Percentiles rank a stretch among this genome's conserved stretches.
Conservation (phyloP, 2,113 vertebrate genomes). For the Oreochromis niloticus region DNA sequence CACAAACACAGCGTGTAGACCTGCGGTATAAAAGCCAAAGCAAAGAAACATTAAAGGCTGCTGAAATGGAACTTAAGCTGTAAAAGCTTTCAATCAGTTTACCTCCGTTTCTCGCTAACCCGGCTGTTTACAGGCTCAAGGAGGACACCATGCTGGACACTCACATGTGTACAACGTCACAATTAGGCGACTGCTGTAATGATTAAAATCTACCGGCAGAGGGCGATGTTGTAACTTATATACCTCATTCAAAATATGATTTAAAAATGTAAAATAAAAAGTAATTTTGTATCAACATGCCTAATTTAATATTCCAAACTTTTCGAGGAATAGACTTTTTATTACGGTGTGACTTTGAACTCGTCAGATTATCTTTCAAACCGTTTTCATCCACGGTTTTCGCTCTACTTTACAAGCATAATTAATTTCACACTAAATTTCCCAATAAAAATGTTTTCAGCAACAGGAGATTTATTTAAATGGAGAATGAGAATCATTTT, state of each 20-base stretch:
- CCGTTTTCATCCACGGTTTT: not conserved
- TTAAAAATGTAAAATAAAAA: not conserved
- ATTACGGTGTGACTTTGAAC: not conserved
- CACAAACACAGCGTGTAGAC: not conserved
- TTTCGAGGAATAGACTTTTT: not conserved
- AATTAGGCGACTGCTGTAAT: slow-evolving; percentile 39
- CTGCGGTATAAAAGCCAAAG: not conserved
- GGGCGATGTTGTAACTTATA: not conserved
- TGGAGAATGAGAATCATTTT: not conserved
- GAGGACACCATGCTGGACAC: slow-evolving; percentile 9
- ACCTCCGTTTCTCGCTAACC: not conserved
- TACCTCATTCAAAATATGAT: not conserved
- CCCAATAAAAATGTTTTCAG: not conserved
- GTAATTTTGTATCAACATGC: not conserved
- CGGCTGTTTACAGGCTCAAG: not conserved
- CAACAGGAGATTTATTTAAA: not conserved
- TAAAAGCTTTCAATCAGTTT: not conserved
- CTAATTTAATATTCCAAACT: not conserved
- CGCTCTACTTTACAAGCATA: not conserved
- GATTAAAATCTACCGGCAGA: not conserved
- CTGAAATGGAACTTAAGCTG: not conserved
- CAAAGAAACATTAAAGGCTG: not conserved
- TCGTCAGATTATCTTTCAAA: not conserved
- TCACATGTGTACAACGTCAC: slow-evolving; percentile 40
- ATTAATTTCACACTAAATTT: not conserved